Evolutionary conservation across 1,140 invertebrate genomes (phyloP).

Genomic region (Orchesella cincta): DNA sequence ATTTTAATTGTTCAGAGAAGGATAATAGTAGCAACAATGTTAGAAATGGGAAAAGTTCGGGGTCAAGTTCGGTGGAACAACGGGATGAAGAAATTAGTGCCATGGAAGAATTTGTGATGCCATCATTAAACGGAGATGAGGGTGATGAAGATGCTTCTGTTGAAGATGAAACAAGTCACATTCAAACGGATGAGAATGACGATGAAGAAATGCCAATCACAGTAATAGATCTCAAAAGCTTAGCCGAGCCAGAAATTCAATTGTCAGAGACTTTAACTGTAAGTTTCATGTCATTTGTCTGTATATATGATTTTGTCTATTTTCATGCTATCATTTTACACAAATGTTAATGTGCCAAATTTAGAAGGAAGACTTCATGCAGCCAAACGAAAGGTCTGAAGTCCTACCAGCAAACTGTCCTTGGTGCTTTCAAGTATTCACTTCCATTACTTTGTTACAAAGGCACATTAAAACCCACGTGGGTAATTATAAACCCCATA

Average conservation of each 20-base stretch:
- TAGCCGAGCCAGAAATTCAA: background rate
- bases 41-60: background rate
- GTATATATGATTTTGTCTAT: too few species aligned
- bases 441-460: constrained; percentile 35
- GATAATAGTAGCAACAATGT: background rate
- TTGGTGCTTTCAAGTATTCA: constrained; percentile 43
- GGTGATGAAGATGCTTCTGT: constrained; percentile 7
- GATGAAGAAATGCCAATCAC: constrained; percentile 9
- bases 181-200: background rate
- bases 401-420: constrained; percentile 32
- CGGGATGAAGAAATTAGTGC: too few species aligned
- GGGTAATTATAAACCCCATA: constrained; percentile 34
- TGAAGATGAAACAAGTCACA: too few species aligned
- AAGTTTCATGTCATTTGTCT: too few species aligned
- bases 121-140: too few species aligned
- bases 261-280: too few species aligned
- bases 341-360: too few species aligned
- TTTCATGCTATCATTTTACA: too few species aligned
- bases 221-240: background rate
- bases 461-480: constrained; percentile 44
- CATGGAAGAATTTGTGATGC: too few species aligned
- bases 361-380: too few species aligned
- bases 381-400: background rate
- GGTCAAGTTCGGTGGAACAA: too few species aligned
- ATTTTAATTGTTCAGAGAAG: too few species aligned